These are phyloP conservation scores for Drosophila tristis DNA, from an alignment of 1,140 invertebrate genomes.

Conservation along the genomic window DNA sequence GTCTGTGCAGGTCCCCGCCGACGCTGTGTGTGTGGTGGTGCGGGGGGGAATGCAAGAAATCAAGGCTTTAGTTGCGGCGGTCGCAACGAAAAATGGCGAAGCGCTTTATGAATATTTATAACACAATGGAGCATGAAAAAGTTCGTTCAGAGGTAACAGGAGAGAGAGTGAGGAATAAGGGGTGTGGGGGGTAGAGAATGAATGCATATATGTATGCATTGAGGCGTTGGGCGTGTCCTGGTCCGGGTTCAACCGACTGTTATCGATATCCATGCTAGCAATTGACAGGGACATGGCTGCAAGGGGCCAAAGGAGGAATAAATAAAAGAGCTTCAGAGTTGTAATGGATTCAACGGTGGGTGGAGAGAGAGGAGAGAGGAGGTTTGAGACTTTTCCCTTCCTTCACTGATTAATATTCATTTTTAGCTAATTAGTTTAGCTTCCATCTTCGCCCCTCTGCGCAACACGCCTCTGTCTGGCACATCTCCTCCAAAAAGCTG, in stretches of 20 bases:
- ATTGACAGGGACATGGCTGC: conserved; percentile 42
- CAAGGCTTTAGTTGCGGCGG: conserved; percentile 71
- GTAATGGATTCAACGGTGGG: not conserved
- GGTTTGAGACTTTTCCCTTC: too few species aligned
- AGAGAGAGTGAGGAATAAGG: not conserved
- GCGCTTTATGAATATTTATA: conserved; percentile 79
- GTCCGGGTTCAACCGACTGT: conserved; percentile 25
- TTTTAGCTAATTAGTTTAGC: too few species aligned
- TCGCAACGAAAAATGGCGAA: conserved; percentile 61
- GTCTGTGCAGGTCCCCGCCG: not conserved
- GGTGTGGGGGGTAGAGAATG: not conserved
- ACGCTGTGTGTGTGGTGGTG: not conserved
- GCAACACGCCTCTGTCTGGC: not conserved
- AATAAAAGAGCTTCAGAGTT: not conserved
- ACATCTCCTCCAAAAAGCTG: not conserved
- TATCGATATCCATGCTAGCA: conserved; percentile 48
- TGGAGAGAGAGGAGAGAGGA: too few species aligned
- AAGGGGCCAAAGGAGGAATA: not conserved
- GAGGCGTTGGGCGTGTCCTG: conserved; percentile 2
- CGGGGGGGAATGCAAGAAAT: conserved; percentile 70
- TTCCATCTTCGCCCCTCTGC: not conserved
- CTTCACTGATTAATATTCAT: too few species aligned
- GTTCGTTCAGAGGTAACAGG: conserved; percentile 48
- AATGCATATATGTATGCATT: conserved; percentile 35
- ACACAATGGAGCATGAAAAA: conserved; percentile 78